phyloP scores from a whole-genome alignment of 2,113 vertebrate species.

The Pangasianodon gigas region DNA sequence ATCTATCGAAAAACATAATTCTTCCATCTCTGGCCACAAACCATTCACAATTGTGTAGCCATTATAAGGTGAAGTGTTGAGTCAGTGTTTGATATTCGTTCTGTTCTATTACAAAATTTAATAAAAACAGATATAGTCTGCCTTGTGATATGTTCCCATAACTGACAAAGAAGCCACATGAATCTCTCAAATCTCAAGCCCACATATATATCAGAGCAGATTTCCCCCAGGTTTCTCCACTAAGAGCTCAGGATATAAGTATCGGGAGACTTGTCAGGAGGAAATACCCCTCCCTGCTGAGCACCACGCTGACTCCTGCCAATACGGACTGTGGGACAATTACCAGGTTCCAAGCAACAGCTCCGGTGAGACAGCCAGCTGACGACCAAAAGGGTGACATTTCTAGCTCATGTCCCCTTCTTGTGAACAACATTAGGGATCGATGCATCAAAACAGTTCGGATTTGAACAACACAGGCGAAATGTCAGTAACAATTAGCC shows the following conservation, averaged over 20 bases:
- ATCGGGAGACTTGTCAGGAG: slow-evolving; percentile 45
- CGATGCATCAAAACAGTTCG: slow-evolving; percentile 64
- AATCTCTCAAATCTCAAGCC: background rate
- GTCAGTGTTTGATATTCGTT: background rate
- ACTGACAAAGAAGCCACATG: background rate
- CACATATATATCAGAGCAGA: background rate
- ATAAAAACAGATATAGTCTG: no score
- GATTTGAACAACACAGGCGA: slow-evolving; percentile 67
- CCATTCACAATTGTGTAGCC: slow-evolving; percentile 23
- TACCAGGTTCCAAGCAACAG: slow-evolving; percentile 55
- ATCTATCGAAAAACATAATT: slow-evolving; percentile 46
- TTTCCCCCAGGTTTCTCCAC: background rate
- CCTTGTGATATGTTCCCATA: background rate
- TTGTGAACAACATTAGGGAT: slow-evolving; percentile 64
- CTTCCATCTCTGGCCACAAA: slow-evolving; percentile 35
- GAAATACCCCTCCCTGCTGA: slow-evolving; percentile 55
- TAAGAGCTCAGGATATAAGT: slow-evolving; percentile 35
- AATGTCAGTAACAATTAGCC: slow-evolving; percentile 80
- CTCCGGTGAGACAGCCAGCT: slow-evolving; percentile 56
- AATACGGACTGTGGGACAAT: slow-evolving; percentile 63
- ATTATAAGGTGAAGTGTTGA: background rate
- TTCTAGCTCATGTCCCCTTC: slow-evolving; percentile 61
- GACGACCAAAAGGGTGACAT: slow-evolving; percentile 65
- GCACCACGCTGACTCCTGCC: slow-evolving; percentile 58
- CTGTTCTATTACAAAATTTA: background rate